Base-by-base conservation (phyloP, 2,888 invertebrate species). In the Penaeus monodon region DNA sequence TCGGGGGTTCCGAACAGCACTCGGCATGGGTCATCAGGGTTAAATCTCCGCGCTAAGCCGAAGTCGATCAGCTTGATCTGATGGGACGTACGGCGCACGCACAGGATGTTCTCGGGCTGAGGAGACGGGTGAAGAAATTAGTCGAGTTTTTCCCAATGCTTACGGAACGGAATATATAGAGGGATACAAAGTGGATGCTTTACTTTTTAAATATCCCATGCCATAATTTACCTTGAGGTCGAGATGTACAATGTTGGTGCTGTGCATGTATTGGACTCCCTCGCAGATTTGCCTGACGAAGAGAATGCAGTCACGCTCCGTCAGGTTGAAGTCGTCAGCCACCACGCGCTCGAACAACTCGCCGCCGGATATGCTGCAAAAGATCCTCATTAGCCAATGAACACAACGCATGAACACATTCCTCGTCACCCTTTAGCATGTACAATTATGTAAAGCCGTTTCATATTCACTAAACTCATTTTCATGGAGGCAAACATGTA, bases 1-100 rank as follows among this genome's bases (percentile, higher is more conserved):
- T 98, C 98, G 0, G 97, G 97, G 0, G 98, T 98, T 0, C 98
- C 98, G 91, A 97, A 97, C 14, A 97, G 93, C 1, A 96, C 95
- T 85, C 95, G 93, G 22, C 95, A 93, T 1, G 95, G 95, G n/a
- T 94, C 94, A 89, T 94, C 94, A 0, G 95, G 95, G 89, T 95
- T 94, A 88, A 96, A 93, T 81, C 94, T 94, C 91, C 96, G 95
- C 0, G 98, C 97, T 84, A 98, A 92, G 1, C 98, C 98, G 92
- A 98, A 98, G 93, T 99, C 98, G 90, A 98, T 98, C 63, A 98
- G 95, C 93, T 98, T 98, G 90, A 98, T 96, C 91, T 95, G 95
- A 93, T 97, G 94, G 20, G 97, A 97, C 70, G 96, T 96, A 88
- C 96, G 94, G 8, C 96, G 96, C 83, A 96, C 94, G 92, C 98